Percentiles rank a stretch among this genome's conserved stretches.
These are phyloP conservation scores for Polyergus mexicanus DNA, from an alignment of 1,140 invertebrate species.

Conservation along the genomic window DNA sequence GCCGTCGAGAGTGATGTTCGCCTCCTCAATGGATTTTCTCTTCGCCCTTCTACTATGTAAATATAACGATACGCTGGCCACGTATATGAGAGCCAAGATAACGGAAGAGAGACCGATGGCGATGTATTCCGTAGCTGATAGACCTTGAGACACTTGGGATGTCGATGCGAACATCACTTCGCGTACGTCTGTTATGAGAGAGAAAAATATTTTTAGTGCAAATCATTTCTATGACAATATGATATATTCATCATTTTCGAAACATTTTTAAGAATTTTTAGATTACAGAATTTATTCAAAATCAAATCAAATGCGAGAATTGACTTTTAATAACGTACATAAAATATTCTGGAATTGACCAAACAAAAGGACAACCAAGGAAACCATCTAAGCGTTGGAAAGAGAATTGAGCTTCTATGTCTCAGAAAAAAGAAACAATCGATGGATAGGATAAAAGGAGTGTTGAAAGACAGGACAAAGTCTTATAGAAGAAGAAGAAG, in stretches of 20 bases:
- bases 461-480: no score
- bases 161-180: conserved; percentile 92
- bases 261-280: not conserved
- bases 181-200: conserved; percentile 88
- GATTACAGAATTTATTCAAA: not conserved
- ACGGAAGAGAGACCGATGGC: conserved; percentile 93
- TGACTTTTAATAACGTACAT: not conserved
- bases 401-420: no score
- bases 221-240: not conserved
- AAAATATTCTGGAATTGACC: not conserved
- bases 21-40: conserved; percentile 77
- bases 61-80: conserved; percentile 93
- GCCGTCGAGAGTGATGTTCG: conserved; percentile 80
- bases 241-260: not conserved
- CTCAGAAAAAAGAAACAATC: no score
- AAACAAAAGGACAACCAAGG: not conserved
- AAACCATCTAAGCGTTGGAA: no score
- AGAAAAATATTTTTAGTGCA: not conserved
- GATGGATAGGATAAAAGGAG: no score
- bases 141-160: conserved; percentile 87
- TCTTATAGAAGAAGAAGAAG: no score
- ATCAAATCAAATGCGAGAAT: conserved; percentile 8
- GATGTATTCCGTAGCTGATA: conserved; percentile 91
- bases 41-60: conserved; percentile 89
- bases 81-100: conserved; percentile 93